These are phyloP conservation scores for Sitta europaea DNA, from an alignment of 2,113 vertebrate genomes.

Conservation along the genomic window DNA sequence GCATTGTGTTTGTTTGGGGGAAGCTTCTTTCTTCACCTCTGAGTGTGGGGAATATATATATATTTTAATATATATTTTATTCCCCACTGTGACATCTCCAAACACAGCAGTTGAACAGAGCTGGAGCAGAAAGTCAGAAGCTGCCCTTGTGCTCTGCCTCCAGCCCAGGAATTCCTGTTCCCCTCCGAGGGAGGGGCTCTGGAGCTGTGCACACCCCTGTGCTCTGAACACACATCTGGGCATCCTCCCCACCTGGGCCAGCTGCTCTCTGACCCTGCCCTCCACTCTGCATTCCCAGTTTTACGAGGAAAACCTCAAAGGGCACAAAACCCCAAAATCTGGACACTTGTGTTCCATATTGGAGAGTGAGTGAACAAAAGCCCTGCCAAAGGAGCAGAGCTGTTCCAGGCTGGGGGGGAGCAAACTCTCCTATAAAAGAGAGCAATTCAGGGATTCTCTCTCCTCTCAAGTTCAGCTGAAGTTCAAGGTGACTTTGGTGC, in stretches of 20 bases:
- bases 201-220: rapidly evolving
- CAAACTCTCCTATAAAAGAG: rapidly evolving
- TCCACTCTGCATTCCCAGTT: not conserved
- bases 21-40: not conserved
- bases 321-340: rapidly evolving
- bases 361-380: not conserved
- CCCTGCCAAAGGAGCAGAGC: not conserved
- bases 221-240: not conserved
- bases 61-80: too few species aligned
- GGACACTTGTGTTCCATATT: not conserved
- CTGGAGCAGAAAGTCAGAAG: not conserved
- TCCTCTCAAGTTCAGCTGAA: not conserved
- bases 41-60: not conserved
- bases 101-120: not conserved
- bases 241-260: not conserved
- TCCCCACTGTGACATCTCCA: not conserved
- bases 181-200: not conserved
- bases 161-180: not conserved
- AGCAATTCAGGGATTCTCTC: rapidly evolving
- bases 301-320: not conserved
- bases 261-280: not conserved
- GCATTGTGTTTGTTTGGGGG: not conserved
- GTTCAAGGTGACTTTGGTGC: not conserved
- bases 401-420: not conserved
- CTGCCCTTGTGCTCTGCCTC: not conserved